phyloP scores from a whole-genome alignment of 2,113 vertebrate species.

The Callipepla squamata region DNA sequence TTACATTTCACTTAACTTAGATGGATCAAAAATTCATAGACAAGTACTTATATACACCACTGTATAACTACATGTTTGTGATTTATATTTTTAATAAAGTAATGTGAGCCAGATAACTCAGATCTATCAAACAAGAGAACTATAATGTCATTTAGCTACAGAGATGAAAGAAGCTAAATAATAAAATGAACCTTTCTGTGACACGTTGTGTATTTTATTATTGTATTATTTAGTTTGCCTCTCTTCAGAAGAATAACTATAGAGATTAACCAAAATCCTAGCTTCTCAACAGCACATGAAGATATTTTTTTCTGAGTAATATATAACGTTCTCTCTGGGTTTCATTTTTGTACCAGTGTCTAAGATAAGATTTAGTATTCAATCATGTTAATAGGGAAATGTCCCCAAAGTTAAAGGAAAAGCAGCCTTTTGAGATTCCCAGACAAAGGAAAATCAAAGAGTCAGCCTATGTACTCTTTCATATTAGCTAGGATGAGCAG shows the following conservation, averaged over 20 bases:
- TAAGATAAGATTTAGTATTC: not conserved
- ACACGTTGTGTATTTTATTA: not conserved
- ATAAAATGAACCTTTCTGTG: not conserved
- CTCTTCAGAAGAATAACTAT: not conserved
- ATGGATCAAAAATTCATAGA: not conserved
- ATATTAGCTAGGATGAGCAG: not conserved
- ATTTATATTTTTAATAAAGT: constrained; percentile 28
- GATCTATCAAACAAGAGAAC: not conserved
- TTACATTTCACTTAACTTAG: not conserved
- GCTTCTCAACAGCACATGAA: not conserved
- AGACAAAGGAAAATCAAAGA: not conserved
- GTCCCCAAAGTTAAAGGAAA: not conserved
- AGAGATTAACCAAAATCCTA: not conserved
- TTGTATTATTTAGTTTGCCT: not conserved
- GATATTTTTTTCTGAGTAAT: not conserved
- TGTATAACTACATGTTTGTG: not conserved
- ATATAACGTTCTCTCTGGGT: not conserved
- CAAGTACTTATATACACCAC: not conserved
- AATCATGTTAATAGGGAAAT: not conserved
- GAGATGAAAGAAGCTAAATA: not conserved
- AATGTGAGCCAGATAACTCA: not conserved
- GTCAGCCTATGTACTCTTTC: not conserved
- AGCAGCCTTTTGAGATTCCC: not conserved
- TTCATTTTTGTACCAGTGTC: not conserved
- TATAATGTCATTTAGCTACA: not conserved